Percentiles rank a stretch among this genome's conserved stretches.
phyloP scores from a whole-genome alignment of 1,140 invertebrate genomes.

The Calycopis cecrops region DNA sequence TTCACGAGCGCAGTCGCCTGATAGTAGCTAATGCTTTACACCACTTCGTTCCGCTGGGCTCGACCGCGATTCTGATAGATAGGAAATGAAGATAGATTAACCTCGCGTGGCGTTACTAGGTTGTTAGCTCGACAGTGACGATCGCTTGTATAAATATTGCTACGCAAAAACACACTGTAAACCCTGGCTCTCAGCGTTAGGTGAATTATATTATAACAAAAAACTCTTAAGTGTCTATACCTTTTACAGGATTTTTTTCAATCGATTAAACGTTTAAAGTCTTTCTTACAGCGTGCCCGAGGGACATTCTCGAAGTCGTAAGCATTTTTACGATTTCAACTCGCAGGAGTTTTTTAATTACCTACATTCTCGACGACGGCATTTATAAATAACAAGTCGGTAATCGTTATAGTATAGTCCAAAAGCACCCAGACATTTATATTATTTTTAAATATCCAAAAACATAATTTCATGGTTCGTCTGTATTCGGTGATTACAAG shows the following conservation, averaged over 20 bases:
- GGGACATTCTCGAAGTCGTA: too few relatives aligned
- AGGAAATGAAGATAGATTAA: slow-evolving; percentile 73
- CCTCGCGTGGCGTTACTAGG: slow-evolving; percentile 60
- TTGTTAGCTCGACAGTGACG: slow-evolving; percentile 36
- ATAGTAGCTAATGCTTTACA: slow-evolving; percentile 62
- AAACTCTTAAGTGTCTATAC: too few relatives aligned
- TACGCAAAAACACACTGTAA: slow-evolving; percentile 3
- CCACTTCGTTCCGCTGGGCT: slow-evolving; percentile 45
- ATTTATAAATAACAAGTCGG: too few relatives aligned
- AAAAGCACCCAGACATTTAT: neutral
- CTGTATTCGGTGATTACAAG: slow-evolving; percentile 3
- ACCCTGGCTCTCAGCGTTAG: neutral
- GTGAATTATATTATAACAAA: too few relatives aligned
- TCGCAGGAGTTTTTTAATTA: too few relatives aligned
- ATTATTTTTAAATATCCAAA: neutral
- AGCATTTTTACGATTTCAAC: too few relatives aligned
- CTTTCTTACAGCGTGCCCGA: too few relatives aligned
- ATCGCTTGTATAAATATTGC: slow-evolving; percentile 32
- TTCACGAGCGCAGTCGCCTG: slow-evolving; percentile 59
- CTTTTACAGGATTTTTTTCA: too few relatives aligned
- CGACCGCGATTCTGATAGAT: slow-evolving; percentile 63
- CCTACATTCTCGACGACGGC: too few relatives aligned
- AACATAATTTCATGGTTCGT: slow-evolving; percentile 6
- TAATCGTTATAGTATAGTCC: neutral
- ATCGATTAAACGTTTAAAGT: too few relatives aligned